These are phyloP conservation scores for Troides oblongomaculatus DNA, from an alignment of 2,888 invertebrate genomes.

Conservation along the genomic window DNA sequence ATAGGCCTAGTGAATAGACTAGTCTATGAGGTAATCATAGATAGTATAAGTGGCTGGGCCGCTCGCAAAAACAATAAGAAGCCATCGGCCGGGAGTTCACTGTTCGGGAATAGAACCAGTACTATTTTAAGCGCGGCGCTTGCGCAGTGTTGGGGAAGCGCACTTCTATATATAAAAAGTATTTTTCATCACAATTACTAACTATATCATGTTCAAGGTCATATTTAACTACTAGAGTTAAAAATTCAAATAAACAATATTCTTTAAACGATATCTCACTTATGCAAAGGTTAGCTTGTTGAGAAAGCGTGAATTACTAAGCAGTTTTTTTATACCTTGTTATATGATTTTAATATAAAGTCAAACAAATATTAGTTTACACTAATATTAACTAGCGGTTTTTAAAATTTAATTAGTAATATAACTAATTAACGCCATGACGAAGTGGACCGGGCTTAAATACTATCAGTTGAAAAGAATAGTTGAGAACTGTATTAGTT, in stretches of 20 bases:
- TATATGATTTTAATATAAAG: too few relatives aligned
- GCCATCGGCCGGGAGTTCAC: slow-evolving; percentile 73
- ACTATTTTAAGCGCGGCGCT: slow-evolving; percentile 75
- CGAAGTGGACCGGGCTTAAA: too few relatives aligned
- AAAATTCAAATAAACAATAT: neutral
- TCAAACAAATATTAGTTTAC: too few relatives aligned
- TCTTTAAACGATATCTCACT: too few relatives aligned
- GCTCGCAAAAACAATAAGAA: slow-evolving; percentile 67
- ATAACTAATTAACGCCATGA: too few relatives aligned
- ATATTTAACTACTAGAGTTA: slow-evolving; percentile 30
- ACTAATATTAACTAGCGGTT: too few relatives aligned
- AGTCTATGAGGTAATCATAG: slow-evolving; percentile 21
- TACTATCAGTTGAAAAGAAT: too few relatives aligned
- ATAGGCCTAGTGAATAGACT: slow-evolving; percentile 3
- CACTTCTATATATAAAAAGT: slow-evolving; percentile 60
- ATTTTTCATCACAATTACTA: slow-evolving; percentile 68
- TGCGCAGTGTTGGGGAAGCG: slow-evolving; percentile 66
- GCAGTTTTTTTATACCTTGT: too few relatives aligned
- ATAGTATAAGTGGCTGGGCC: slow-evolving; percentile 42
- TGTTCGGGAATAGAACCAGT: slow-evolving; percentile 73
- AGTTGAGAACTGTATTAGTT: too few relatives aligned
- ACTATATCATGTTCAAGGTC: slow-evolving; percentile 77
- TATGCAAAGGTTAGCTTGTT: too few relatives aligned
- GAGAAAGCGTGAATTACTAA: too few relatives aligned
- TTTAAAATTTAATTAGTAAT: too few relatives aligned